Percentiles rank a stretch among this genome's conserved stretches.
Evolutionary conservation across 2,113 vertebrate species (phyloP).

Genomic region (Ciconia maguari): DNA sequence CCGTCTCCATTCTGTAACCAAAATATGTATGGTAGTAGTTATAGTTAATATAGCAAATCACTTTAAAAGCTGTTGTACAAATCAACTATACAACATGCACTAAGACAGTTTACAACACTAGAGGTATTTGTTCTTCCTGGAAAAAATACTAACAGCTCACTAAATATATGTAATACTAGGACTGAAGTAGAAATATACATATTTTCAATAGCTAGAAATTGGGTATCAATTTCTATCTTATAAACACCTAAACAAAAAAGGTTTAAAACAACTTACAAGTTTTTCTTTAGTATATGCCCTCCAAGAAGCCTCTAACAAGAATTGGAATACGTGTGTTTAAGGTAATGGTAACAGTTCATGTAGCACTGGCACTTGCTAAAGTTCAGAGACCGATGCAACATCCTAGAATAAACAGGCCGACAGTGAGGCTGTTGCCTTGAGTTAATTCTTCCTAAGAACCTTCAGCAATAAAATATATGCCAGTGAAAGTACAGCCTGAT

Average conservation of each 20-base stretch:
- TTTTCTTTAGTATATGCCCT: background rate
- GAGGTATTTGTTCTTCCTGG: background rate
- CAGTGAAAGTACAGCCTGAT: background rate
- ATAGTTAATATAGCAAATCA: background rate
- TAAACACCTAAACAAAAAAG: background rate
- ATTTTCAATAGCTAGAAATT: background rate
- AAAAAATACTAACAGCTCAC: background rate
- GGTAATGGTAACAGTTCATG: background rate
- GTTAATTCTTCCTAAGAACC: background rate
- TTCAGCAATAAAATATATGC: background rate
- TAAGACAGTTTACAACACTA: background rate
- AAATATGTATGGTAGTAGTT: background rate
- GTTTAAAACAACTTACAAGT: background rate
- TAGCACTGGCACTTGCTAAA: background rate
- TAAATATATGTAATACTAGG: background rate
- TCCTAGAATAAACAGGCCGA: background rate
- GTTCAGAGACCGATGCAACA: background rate
- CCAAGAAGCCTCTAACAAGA: background rate
- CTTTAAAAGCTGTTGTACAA: background rate
- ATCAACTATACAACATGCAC: background rate
- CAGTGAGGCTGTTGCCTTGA: background rate
- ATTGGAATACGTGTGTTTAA: background rate
- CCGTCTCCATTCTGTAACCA: conserved; percentile 87
- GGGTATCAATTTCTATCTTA: background rate
- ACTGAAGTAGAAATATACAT: background rate